Evolutionary conservation across 2,888 invertebrate species (phyloP), one percentile per base, ranked within the genome.

Genomic region (Ormyrus nitidulus): DNA sequence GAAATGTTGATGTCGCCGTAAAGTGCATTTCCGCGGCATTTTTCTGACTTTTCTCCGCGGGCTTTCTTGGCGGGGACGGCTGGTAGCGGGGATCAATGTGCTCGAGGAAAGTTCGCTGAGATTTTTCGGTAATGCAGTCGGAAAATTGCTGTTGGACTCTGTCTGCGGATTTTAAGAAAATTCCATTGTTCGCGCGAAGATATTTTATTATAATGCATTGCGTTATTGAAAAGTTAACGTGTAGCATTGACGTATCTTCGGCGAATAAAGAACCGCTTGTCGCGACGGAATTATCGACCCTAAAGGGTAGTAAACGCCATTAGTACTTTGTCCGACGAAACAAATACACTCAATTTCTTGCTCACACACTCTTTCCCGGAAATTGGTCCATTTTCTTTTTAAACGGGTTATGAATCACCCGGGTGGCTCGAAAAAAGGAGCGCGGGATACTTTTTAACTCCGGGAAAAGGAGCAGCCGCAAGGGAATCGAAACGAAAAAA

Each of bases 321-420:
- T 74, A 74, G 58, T 66, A 44, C 6, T 34, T 34, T n/a, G 6
- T 3, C 34, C 34, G 9, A 6, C 46, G n/a, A 49, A 75, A 75
- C 68, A 46, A 61, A 75, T 68, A 61, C 48, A n/a, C 66, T 53
- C 53, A 6, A 68, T 62, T 51, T 59, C 44, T 49, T 53, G 11
- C 44, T 8, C 10, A 73, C 13, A 46, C 44, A 62, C 19, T 51
- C 62, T 62, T 69, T 46, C 34, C 64, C 51, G 65, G 71, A 71
- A 77, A 77, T 77, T 64, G 77, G 19, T 56, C 77, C 69, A 70
- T 70, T 70, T 54, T 70, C 64, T 56, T n/a, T 44, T 58, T 56
- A 64, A 77, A 56, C 54, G 34, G 44, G 56, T 70, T 70, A 77
- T 77, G 64, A 77, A 77, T 77, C 58, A 77, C 70, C 64, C 64